Evolutionary conservation across 1,140 invertebrate genomes (phyloP).

Genomic region (Ditylenchus dipsaci): DNA sequence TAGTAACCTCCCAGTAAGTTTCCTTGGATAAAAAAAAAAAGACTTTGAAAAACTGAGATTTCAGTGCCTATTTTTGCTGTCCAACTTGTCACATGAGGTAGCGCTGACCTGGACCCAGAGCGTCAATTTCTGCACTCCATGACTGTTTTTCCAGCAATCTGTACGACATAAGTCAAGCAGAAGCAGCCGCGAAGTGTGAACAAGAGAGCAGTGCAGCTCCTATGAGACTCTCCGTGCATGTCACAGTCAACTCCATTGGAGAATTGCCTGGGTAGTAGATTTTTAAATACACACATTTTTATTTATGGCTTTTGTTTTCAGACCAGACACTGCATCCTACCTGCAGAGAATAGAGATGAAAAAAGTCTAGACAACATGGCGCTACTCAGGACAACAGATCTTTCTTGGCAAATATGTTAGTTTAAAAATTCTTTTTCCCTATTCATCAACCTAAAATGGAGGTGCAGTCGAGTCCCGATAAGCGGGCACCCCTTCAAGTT

Average conservation of each 20-base stretch:
- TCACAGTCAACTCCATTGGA: constrained; percentile 32
- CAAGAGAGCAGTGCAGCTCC: not conserved
- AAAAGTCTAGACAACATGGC: constrained; percentile 51
- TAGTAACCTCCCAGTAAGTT: constrained; percentile 17
- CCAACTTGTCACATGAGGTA: constrained; percentile 45
- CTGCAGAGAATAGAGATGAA: constrained; percentile 52
- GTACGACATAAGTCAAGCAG: constrained; percentile 25
- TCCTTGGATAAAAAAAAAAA: not conserved
- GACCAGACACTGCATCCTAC: constrained; percentile 52
- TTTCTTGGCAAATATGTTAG: constrained; percentile 55
- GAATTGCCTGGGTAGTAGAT: constrained; percentile 38
- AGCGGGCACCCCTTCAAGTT: too few relatives aligned
- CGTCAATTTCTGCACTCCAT: constrained; percentile 43
- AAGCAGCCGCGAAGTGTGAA: constrained; percentile 11
- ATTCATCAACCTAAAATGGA: too few relatives aligned
- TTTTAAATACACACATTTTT: constrained; percentile 5
- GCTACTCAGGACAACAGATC: constrained; percentile 52
- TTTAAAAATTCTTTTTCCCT: constrained; percentile 22
- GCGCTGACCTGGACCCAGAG: constrained; percentile 45
- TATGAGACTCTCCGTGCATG: constrained; percentile 13
- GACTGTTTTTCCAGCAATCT: constrained; percentile 47
- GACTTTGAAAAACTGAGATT: not conserved
- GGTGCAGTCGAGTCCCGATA: too few relatives aligned
- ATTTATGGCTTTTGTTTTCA: constrained; percentile 17
- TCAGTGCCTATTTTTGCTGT: constrained; percentile 40